Evolutionary conservation across 2,113 vertebrate genomes (phyloP).

Genomic region (Oryzias curvinotus): DNA sequence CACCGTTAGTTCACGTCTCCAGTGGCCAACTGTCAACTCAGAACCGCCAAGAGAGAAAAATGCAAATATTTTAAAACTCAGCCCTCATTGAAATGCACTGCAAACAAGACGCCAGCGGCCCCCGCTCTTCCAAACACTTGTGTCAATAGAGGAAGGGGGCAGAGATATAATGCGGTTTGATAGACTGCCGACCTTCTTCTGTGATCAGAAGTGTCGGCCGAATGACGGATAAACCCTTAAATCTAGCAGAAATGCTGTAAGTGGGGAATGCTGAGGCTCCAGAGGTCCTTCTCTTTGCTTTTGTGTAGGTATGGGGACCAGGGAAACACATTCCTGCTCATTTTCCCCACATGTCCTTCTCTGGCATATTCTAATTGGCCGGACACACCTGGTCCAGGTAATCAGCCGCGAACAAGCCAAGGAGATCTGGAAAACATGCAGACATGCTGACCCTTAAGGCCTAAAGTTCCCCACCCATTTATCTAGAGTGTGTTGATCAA

Average conservation of each 20-base stretch:
- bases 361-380: too few relatives aligned
- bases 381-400: too few relatives aligned
- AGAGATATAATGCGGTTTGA: slow-evolving; percentile 67
- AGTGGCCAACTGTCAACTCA: slow-evolving; percentile 49
- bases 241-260: slow-evolving; percentile 55
- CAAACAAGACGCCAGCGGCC: slow-evolving; percentile 29
- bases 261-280: slow-evolving; percentile 44
- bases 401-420: too few relatives aligned
- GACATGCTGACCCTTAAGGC: too few relatives aligned
- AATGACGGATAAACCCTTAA: slow-evolving; percentile 75
- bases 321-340: too few relatives aligned
- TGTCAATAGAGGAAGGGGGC: slow-evolving; percentile 62
- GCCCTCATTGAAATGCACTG: slow-evolving; percentile 33
- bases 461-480: too few relatives aligned
- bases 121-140: slow-evolving; percentile 23
- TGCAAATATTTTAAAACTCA: slow-evolving; percentile 46
- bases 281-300: slow-evolving; percentile 19
- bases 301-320: neutral
- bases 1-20: slow-evolving; percentile 41
- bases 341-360: too few relatives aligned
- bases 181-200: slow-evolving; percentile 73
- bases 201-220: slow-evolving; percentile 62
- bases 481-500: too few relatives aligned
- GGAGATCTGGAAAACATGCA: too few relatives aligned
- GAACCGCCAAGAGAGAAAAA: slow-evolving; percentile 33